These are phyloP conservation scores for Cryptotis parvus DNA, from an alignment of 2,113 vertebrate genomes.

Conservation along the genomic window DNA sequence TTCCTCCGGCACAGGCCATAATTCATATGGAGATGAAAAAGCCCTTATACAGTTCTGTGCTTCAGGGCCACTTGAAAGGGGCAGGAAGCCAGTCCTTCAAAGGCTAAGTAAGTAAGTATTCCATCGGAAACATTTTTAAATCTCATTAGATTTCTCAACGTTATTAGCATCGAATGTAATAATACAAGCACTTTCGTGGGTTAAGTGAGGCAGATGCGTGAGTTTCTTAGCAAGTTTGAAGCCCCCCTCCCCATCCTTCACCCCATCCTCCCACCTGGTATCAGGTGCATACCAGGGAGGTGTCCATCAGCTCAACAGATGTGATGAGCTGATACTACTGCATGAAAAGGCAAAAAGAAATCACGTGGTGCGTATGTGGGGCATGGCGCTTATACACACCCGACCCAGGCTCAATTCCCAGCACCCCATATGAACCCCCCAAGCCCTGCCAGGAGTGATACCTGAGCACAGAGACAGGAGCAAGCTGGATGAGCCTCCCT, in stretches of 20 bases:
- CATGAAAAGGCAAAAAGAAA: neutral
- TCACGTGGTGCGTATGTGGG: no score
- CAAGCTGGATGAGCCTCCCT: no score
- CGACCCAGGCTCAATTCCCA: no score
- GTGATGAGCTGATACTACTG: constrained; percentile 30
- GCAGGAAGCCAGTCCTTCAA: neutral
- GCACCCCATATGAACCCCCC: no score
- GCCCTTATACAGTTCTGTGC: neutral
- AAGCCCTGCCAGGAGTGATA: no score
- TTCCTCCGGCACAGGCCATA: neutral
- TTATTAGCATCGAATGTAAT: constrained; percentile 41
- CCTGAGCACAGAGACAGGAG: no score
- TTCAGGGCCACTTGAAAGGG: neutral
- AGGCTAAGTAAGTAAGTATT: constrained; percentile 35
- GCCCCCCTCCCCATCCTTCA: neutral
- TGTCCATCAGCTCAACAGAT: constrained; percentile 15
- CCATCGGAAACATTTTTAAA: constrained; percentile 37
- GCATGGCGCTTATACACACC: no score
- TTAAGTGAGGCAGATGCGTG: no score
- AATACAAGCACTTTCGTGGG: no score
- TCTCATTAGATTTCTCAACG: constrained; percentile 31
- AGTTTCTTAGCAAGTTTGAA: no score
- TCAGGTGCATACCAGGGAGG: no score
- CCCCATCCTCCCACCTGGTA: neutral
- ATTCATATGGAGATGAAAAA: neutral